phyloP scores from a whole-genome alignment of 2,888 invertebrate genomes.

The Mythimna albipuncta region DNA sequence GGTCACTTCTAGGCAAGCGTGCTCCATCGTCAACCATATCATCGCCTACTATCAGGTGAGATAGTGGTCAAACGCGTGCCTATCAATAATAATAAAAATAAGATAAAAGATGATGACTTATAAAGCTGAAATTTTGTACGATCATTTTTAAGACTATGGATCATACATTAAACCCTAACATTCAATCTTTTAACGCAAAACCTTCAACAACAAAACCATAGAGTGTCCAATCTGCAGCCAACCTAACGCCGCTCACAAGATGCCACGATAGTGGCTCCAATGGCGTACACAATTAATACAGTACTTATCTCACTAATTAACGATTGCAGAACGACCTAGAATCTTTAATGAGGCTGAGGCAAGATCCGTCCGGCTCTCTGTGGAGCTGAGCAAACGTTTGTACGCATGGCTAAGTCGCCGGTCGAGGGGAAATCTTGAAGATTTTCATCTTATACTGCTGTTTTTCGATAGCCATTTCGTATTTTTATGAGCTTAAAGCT shows the following conservation, averaged over 20 bases:
- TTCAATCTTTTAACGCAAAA: not conserved
- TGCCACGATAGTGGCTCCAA: slow-evolving; percentile 84
- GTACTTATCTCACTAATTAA: slow-evolving; percentile 89
- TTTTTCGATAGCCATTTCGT: too few species aligned
- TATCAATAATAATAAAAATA: too few species aligned
- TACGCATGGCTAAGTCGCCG: slow-evolving; percentile 56
- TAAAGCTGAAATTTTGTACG: too few species aligned
- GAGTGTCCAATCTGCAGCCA: slow-evolving; percentile 26
- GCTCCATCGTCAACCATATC: too few species aligned
- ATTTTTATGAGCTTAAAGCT: too few species aligned
- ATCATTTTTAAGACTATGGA: too few species aligned
- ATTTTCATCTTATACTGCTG: slow-evolving; percentile 33
- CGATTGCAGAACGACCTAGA: slow-evolving; percentile 89
- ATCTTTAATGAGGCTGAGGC: slow-evolving; percentile 88
- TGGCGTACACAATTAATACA: slow-evolving; percentile 89
- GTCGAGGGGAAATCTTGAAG: slow-evolving; percentile 43
- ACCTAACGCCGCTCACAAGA: slow-evolving; percentile 70
- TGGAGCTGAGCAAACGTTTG: slow-evolving; percentile 54
- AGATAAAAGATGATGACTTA: too few species aligned
- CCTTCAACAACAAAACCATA: slow-evolving; percentile 24
- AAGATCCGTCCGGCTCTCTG: slow-evolving; percentile 82
- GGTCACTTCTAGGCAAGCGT: too few species aligned
- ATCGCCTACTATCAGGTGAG: too few species aligned
- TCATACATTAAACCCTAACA: too few species aligned
- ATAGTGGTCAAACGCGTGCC: too few species aligned